Evolutionary conservation across 2,888 invertebrate species (phyloP), one percentile per base, ranked within the genome.

Genomic region (Habrosyne pyritoides): DNA sequence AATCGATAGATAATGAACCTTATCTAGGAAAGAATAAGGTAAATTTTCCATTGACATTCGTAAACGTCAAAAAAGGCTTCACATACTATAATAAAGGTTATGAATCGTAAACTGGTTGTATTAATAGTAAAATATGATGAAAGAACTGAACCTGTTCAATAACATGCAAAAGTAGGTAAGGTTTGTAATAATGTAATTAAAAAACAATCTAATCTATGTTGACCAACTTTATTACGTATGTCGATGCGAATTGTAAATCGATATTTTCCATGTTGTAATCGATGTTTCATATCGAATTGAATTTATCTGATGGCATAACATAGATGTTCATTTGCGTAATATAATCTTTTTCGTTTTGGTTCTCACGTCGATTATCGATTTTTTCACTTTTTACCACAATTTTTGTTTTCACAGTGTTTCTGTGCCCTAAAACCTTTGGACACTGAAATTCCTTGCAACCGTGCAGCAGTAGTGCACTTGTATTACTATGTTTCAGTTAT

Each of bases 211-310:
- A 49, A 49, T 26, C 22, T 64, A 56, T 63, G 63, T 73, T 74
- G 65, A 69, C 72, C 69, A 73, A 75, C 66, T 70, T 63, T 56
- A 69, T 72, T 72, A 77, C 70, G 67, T 72, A 62, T 71, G 64
- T 73, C 66, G 69, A 73, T 70, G 63, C 65, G 64, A 73, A 71
- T 73, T 57, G 68, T 63, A 69, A 76, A 77, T 75, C 67, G 68
- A 71, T 72, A 67, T 48, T 53, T 57, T 69, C 64, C n/a, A 4
- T 42, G 42, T 67, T 62, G 66, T 65, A 75, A 80, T 70, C 64
- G 53, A 55, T 54, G 57, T 58, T 53, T 55, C 54, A 28, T 55
- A 33, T 33, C 57, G 53, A 57, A 54, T 60, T 48, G 54, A 60
- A 12, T 21, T 21, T 52, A 42, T 42, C 18, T 18, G 36, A 42